Conservation (phyloP, 2,888 invertebrate species). For the Oxytorus armatus region DNA sequence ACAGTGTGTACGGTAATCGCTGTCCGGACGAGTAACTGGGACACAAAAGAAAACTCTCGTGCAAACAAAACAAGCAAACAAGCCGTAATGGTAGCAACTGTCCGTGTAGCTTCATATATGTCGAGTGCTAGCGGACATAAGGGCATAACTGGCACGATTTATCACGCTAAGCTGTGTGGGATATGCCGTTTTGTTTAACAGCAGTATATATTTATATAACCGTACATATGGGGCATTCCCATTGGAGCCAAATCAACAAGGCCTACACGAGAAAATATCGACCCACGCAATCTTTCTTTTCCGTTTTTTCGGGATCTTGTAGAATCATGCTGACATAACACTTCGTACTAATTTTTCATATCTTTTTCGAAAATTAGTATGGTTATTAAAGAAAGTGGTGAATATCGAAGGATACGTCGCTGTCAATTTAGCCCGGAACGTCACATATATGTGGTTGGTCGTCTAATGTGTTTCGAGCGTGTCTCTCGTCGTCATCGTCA, state of each 20-base stretch:
- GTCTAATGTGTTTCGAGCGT: constrained; percentile 28
- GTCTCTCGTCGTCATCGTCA: constrained; percentile 7
- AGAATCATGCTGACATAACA: not conserved
- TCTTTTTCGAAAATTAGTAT: no score
- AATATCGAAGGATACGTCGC: not conserved
- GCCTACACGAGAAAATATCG: not conserved
- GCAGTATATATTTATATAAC: not conserved
- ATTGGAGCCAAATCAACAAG: not conserved
- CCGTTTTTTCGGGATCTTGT: not conserved
- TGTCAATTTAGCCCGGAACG: not conserved
- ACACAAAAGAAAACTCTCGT: constrained; percentile 77
- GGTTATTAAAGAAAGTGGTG: not conserved
- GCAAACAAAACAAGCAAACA: constrained; percentile 79
- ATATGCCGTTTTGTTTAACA: not conserved
- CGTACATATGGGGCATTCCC: constrained; percentile 5
- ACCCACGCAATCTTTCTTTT: not conserved
- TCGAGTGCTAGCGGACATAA: not conserved
- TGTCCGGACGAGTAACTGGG: constrained; percentile 35
- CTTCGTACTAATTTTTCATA: not conserved
- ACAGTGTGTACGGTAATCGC: constrained; percentile 16
- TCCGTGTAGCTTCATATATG: not conserved
- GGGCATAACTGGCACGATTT: not conserved
- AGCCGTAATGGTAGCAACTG: constrained; percentile 50
- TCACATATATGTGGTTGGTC: constrained; percentile 49
- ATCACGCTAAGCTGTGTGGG: not conserved